phyloP scores from a whole-genome alignment of 2,797 vertebrate genomes.

The Orientallactaga sibirica region DNA sequence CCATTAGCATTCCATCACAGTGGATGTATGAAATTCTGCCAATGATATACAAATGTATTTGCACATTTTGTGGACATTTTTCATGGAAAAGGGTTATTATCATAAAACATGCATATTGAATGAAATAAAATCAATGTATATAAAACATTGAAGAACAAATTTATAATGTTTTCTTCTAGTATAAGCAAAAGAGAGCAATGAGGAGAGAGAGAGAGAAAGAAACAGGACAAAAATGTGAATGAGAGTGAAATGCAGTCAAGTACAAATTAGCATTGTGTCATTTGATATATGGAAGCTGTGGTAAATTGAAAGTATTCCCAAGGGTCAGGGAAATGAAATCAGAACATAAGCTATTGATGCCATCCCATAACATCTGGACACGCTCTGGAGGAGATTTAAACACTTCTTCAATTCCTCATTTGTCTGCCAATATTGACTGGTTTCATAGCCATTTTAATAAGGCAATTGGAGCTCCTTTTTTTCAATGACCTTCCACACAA shows the following conservation, averaged over 20 bases:
- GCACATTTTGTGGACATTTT: not conserved
- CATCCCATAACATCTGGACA: constrained; percentile 13
- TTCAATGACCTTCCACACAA: constrained; percentile 47
- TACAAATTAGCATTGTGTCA: not conserved
- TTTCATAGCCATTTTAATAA: constrained; percentile 79
- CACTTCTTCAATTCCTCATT: constrained; percentile 59
- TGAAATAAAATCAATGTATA: not conserved
- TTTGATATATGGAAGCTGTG: not conserved
- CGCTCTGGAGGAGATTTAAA: constrained; percentile 57
- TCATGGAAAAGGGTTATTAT: not conserved
- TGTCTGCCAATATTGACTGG: constrained; percentile 64
- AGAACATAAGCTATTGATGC: constrained; percentile 49
- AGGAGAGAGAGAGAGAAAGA: not conserved
- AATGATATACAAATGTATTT: not conserved
- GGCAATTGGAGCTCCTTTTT: constrained; percentile 10
- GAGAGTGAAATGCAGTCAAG: not conserved
- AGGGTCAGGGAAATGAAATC: constrained; percentile 18
- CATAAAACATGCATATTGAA: not conserved
- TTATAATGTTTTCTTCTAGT: not conserved
- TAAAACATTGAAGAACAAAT: not conserved
- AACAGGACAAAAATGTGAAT: too few relatives aligned
- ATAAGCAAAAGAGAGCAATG: not conserved
- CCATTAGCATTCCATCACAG: too few relatives aligned
- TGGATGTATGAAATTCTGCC: not conserved
- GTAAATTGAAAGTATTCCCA: constrained; percentile 38